These are phyloP conservation scores for Lepidochrysops patricia DNA, from an alignment of 2,888 invertebrate species.

Conservation along the genomic window DNA sequence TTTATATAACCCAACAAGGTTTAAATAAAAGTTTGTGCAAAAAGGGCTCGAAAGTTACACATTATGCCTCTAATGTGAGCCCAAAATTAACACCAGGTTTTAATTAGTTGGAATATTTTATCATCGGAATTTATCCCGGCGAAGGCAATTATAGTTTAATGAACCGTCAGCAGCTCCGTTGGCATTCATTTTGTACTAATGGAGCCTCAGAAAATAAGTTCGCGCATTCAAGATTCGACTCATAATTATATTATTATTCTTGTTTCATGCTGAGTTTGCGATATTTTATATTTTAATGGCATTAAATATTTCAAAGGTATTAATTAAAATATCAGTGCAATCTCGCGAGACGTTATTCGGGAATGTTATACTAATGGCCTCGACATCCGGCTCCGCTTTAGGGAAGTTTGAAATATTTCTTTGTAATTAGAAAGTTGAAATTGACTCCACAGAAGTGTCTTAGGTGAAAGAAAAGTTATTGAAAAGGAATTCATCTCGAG, in stretches of 20 bases:
- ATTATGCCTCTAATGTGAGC: constrained; percentile 17
- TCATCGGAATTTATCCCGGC: constrained; percentile 18
- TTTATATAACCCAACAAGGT: no score
- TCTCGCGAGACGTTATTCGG: neutral
- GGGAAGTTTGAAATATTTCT: neutral
- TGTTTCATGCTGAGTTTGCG: constrained; percentile 4
- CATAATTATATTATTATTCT: constrained; percentile 18
- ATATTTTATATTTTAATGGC: constrained; percentile 10
- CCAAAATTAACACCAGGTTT: neutral
- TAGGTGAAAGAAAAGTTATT: no score
- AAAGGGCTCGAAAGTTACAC: neutral
- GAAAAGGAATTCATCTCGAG: no score
- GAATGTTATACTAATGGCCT: neutral
- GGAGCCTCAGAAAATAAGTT: constrained; percentile 20
- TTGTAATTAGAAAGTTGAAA: neutral
- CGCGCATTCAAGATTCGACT: constrained; percentile 17
- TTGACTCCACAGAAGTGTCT: no score
- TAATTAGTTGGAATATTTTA: constrained; percentile 15
- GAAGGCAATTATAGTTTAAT: constrained; percentile 32
- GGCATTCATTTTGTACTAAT: constrained; percentile 20
- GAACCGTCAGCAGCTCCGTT: constrained; percentile 24
- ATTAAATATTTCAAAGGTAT: constrained; percentile 6
- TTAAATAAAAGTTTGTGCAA: neutral
- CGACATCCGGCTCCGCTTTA: neutral
- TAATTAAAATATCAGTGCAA: neutral